phyloP scores from a whole-genome alignment of 2,113 vertebrate species.

The Myocastor coypus region DNA sequence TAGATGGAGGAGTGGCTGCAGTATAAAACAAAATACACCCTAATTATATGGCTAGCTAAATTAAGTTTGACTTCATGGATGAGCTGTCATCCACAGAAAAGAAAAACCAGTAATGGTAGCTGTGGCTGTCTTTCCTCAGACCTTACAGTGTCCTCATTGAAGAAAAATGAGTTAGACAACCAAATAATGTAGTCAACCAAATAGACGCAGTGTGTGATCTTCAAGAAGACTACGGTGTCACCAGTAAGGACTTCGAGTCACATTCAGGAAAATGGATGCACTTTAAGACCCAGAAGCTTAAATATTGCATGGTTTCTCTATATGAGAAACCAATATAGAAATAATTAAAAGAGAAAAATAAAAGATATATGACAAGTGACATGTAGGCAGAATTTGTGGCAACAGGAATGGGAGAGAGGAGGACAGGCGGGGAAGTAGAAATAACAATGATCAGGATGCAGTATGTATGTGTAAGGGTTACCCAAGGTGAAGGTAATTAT shows the following conservation, averaged over 20 bases:
- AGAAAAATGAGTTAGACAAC: slow-evolving; percentile 51
- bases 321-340: neutral
- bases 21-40: slow-evolving; percentile 39
- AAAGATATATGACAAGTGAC: neutral
- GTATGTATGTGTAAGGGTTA: neutral
- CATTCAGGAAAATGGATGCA: neutral
- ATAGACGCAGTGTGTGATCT: neutral
- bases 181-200: slow-evolving; percentile 20
- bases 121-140: slow-evolving; percentile 12
- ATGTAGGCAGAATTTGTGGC: neutral
- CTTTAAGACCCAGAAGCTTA: neutral
- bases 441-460: neutral
- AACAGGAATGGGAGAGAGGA: neutral
- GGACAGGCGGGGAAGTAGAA: neutral
- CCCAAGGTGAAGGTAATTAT: neutral
- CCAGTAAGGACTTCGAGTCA: neutral
- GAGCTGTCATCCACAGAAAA: neutral
- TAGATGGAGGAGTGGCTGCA: neutral
- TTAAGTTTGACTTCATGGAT: neutral
- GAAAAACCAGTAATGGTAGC: neutral
- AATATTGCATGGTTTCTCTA: neutral
- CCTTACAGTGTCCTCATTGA: neutral
- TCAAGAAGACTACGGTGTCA: neutral
- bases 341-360: neutral
- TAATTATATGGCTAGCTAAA: slow-evolving; percentile 14